A percentile compares a stretch with the other conserved stretches of the same genome.
Conservation (phyloP, 2,797 vertebrate species). For the Sebastes glaucus region DNA sequence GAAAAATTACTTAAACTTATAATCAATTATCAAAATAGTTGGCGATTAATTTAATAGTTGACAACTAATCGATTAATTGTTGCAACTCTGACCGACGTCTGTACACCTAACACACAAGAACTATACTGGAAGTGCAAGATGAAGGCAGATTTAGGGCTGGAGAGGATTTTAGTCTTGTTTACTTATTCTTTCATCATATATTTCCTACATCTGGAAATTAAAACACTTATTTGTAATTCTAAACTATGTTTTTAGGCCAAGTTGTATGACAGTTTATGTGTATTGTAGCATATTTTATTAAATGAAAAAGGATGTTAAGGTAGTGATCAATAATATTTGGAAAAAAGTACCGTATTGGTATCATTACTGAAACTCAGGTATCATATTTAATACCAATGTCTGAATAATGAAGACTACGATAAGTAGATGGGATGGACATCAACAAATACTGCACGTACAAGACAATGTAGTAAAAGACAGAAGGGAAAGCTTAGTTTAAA, state of each 20-base stretch:
- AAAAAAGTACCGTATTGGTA: fast-evolving
- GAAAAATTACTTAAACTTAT: too few relatives aligned
- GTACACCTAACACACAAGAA: not conserved
- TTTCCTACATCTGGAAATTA: not conserved
- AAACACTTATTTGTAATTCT: not conserved
- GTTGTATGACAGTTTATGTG: not conserved
- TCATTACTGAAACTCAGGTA: not conserved
- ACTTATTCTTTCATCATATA: not conserved
- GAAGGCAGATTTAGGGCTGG: not conserved
- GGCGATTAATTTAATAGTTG: too few relatives aligned
- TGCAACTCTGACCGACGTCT: not conserved
- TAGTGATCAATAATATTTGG: not conserved
- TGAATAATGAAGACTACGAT: not conserved
- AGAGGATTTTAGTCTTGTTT: not conserved
- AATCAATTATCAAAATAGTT: too few relatives aligned
- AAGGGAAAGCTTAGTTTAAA: not conserved
- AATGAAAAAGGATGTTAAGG: not conserved
- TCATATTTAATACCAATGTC: not conserved
- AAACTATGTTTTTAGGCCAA: not conserved
- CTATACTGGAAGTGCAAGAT: not conserved
- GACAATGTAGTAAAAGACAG: not conserved
- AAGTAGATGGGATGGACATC: not conserved
- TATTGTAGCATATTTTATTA: not conserved
- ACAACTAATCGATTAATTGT: too few relatives aligned
- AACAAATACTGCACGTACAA: not conserved